Conservation (phyloP, 2,797 vertebrate genomes). For the Glyptemys insculpta region DNA sequence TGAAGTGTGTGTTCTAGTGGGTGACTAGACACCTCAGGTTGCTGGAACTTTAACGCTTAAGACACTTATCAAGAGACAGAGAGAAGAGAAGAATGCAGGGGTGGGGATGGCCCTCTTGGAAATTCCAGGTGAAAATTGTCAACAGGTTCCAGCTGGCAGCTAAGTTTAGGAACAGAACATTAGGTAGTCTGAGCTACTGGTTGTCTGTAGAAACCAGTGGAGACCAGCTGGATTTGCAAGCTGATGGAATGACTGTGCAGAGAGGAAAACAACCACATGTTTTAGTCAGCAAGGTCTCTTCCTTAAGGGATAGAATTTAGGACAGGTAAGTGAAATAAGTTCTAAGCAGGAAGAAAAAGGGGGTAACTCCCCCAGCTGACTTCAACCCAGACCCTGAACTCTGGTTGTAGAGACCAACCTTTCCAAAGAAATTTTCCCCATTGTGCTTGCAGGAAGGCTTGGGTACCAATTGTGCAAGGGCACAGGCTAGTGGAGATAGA, state of each 20-base stretch:
- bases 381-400: neutral
- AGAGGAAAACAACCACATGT: neutral
- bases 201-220: neutral
- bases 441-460: neutral
- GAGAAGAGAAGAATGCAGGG: neutral
- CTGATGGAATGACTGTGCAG: neutral
- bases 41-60: neutral
- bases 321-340: neutral
- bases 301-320: rapidly evolving
- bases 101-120: neutral
- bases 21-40: neutral
- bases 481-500: neutral
- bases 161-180: neutral
- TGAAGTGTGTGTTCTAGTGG: neutral
- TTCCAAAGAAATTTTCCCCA: neutral
- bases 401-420: neutral
- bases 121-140: neutral
- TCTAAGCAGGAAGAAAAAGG: neutral
- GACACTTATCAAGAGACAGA: neutral
- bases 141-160: neutral
- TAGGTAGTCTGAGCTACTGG: neutral
- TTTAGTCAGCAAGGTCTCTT: neutral
- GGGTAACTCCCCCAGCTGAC: neutral
- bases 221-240: neutral
- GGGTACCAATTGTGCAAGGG: neutral